These are phyloP conservation scores for Crotalus horridus DNA, from an alignment of 2,113 vertebrate genomes.

Conservation along the genomic window DNA sequence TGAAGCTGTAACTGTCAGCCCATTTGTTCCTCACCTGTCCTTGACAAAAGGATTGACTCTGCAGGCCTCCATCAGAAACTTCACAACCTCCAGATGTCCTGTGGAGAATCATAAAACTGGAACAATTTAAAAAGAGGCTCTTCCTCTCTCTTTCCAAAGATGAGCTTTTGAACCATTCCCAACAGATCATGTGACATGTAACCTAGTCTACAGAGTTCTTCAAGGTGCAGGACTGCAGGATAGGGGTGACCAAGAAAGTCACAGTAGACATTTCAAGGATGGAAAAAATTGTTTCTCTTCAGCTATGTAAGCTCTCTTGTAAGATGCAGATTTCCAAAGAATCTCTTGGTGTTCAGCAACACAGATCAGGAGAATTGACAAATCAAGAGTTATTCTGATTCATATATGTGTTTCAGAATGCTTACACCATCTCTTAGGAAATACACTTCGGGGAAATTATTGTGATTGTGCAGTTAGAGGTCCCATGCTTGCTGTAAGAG, in stretches of 20 bases:
- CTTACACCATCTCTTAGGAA: not conserved
- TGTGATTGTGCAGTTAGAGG: not conserved
- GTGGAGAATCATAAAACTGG: not conserved
- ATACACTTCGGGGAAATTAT: not conserved
- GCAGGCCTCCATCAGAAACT: constrained; percentile 79
- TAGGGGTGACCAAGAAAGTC: not conserved
- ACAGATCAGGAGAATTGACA: not conserved
- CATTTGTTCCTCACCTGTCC: constrained; percentile 72
- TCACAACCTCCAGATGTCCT: constrained; percentile 71
- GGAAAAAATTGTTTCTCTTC: not conserved
- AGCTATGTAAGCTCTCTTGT: not conserved
- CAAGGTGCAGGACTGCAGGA: not conserved
- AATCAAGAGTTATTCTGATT: not conserved
- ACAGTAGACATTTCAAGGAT: not conserved
- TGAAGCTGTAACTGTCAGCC: not conserved
- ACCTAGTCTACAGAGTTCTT: not conserved
- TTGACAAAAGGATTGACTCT: constrained; percentile 81
- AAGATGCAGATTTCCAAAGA: not conserved
- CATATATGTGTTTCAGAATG: not conserved
- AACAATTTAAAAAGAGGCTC: not conserved
- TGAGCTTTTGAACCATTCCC: not conserved
- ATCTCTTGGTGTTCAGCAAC: not conserved
- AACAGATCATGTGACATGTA: not conserved
- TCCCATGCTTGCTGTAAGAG: not conserved
- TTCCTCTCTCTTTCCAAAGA: not conserved